These are phyloP conservation scores for Neosilurus hyrtlii DNA, from an alignment of 2,797 vertebrate genomes.

Conservation along the genomic window DNA sequence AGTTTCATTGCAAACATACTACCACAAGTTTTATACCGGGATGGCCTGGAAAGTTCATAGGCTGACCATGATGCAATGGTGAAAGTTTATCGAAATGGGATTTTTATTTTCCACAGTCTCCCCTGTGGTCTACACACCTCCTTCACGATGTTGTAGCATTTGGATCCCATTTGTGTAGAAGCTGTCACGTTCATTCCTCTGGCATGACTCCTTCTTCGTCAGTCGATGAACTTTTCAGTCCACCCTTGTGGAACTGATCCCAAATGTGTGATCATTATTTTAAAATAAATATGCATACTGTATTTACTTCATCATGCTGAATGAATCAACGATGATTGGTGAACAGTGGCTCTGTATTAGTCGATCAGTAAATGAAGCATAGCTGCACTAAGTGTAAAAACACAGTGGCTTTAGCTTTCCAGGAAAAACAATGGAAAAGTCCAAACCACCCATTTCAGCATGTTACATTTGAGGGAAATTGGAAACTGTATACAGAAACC, in stretches of 20 bases:
- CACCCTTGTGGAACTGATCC: not conserved
- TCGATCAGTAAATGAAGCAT: conserved; percentile 26
- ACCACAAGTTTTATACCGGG: conserved; percentile 44
- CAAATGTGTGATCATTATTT: conserved; percentile 58
- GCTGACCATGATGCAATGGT: too few relatives aligned
- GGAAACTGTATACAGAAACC: conserved; percentile 57
- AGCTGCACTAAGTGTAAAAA: conserved; percentile 38
- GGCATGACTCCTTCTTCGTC: too few relatives aligned
- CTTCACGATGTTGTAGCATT: too few relatives aligned
- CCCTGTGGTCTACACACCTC: too few relatives aligned
- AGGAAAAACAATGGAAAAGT: conserved; percentile 38
- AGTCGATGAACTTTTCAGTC: too few relatives aligned
- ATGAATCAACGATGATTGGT: conserved; percentile 18
- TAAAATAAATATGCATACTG: conserved; percentile 49
- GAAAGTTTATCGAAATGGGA: too few relatives aligned
- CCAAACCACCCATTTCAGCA: conserved; percentile 46
- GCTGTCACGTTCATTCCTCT: too few relatives aligned
- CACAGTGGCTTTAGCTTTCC: conserved; percentile 21
- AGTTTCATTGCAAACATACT: conserved; percentile 37
- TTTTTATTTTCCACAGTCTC: too few relatives aligned
- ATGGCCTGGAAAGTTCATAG: too few relatives aligned
- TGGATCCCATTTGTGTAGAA: too few relatives aligned
- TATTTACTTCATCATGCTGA: conserved; percentile 44
- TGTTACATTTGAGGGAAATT: conserved; percentile 69
- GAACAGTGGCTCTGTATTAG: conserved; percentile 23